Evolutionary conservation across 2,113 vertebrate species (phyloP), one percentile per base, ranked within the genome.

Genomic region (Dascyllus trimaculatus): DNA sequence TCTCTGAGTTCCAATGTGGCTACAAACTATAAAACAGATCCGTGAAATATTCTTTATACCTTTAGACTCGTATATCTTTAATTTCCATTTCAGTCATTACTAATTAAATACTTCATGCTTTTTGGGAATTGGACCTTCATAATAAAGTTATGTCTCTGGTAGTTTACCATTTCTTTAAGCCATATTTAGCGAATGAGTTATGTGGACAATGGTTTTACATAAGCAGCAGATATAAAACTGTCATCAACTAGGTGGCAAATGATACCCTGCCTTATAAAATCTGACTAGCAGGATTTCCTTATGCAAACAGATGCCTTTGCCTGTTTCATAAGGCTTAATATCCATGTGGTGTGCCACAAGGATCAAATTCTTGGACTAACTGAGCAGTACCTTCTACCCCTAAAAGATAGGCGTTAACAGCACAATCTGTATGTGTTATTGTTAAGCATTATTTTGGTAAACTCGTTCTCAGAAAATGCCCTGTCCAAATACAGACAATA

Each of bases 1-100:
- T 24, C 35, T 35, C 32, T 7, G 9, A 35, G 32, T 35, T 35
- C 32, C 32, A 35, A 35, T 35, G 32, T 10, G 32, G 32, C 32
- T 35, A 35, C 15, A 46, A 43, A 63, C 22, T 60, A 17, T 38
- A 56, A 52, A 63, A 63, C 35, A 71, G 8, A 43, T 63, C n/a
- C 57, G 49, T 15, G 26, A 21, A 56, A 21, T 0, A 22, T 46
- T 72, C 49, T 53, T 26, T 48, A 10, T 61, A 29, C 5, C 19
- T 17, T 0, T 61, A 29, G 46, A 15, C 8, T 58, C 0, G 35
- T 15, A 32, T 65, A 35, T 26, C 35, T 54, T 65, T 49, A 62
- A 65, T 26, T 24, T 45, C 26, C 4, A 21, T 35, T 63, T 25
- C 5, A 3, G 26, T 29, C 6, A 6, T 29, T 29, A 59, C 21